Base-by-base conservation (phyloP, 1,140 invertebrate genomes). In the Chrysopa pallens region DNA sequence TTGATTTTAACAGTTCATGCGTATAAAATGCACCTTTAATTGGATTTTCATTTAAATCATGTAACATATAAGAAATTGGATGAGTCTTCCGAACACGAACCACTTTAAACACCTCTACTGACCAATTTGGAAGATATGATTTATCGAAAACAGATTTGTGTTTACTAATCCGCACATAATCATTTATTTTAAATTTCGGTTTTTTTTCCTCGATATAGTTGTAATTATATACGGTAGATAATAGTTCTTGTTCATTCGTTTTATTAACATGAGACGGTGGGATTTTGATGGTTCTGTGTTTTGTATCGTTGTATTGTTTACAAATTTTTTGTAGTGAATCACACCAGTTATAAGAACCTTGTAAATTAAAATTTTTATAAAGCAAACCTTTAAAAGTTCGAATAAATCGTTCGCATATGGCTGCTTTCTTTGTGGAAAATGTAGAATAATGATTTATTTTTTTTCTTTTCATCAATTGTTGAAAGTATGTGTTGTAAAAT, bases 331-430 rank as follows among this genome's bases (percentile, higher is more conserved):
- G 31, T 39, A 62, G 43, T 11, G 50, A 48, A 42, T 57, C 45
- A 6, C 57, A 41, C 46, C 53, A 63, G 36, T 45, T 52, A 29
- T 53, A 50, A 12, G 50, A 55, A 11, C 56, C 56, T 11, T 50
- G 44, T 35, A 50, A 36, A 38, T 48, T 57, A 50, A 63, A 62
- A 13, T 50, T 44, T 48, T 52, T 51, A 44, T 47, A 65, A 51
- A 67, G 54, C 46, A 45, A 53, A 17, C 43, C 46, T 55, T 63
- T 65, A 17, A 67, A 43, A 8, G 59, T 63, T 14, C 56, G 46
- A 52, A 63, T 61, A 27, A 63, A 63, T 23, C 64, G 44, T 53
- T 66, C 60, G 17, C 56, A 49, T 38, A 65, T 53, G 2, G 54
- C 48, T 17, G 60, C 56, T 57, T 66, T 66, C 13, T 54, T 51